Conservation (phyloP, 2,113 vertebrate genomes). For the Spizaetus ornatus region DNA sequence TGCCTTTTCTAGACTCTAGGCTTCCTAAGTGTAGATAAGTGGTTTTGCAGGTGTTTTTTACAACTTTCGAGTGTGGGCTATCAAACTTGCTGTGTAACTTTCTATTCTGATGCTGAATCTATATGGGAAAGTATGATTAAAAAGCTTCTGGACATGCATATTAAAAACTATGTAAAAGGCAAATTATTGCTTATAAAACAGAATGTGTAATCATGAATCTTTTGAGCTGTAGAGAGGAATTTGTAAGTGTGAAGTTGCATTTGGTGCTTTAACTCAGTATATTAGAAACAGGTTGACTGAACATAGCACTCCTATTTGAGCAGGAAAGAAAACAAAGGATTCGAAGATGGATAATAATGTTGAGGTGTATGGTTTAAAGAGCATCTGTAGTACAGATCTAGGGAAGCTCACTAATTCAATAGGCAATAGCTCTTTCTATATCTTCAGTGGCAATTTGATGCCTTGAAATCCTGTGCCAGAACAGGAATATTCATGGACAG, state of each 20-base stretch:
- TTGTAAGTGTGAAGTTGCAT: neutral
- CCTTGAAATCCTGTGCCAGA: neutral
- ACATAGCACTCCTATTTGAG: neutral
- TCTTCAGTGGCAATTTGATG: neutral
- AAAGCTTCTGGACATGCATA: neutral
- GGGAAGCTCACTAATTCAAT: neutral
- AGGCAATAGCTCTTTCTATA: neutral
- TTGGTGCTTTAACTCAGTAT: neutral
- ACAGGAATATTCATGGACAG: neutral
- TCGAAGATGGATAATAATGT: neutral
- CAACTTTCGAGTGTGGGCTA: neutral
- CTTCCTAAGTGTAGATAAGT: neutral
- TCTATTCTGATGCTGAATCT: neutral
- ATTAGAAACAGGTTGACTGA: neutral
- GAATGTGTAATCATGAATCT: neutral
- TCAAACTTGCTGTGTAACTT: neutral
- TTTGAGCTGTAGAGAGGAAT: neutral
- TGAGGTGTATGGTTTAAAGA: neutral
- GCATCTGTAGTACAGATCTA: neutral
- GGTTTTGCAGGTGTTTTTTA: neutral
- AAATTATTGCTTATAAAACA: neutral
- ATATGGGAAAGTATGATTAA: neutral
- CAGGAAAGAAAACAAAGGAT: neutral
- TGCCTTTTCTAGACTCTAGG: neutral
- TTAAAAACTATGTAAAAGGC: neutral